These are phyloP conservation scores for Oryzias javanicus DNA, from an alignment of 2,113 vertebrate genomes.

Conservation along the genomic window DNA sequence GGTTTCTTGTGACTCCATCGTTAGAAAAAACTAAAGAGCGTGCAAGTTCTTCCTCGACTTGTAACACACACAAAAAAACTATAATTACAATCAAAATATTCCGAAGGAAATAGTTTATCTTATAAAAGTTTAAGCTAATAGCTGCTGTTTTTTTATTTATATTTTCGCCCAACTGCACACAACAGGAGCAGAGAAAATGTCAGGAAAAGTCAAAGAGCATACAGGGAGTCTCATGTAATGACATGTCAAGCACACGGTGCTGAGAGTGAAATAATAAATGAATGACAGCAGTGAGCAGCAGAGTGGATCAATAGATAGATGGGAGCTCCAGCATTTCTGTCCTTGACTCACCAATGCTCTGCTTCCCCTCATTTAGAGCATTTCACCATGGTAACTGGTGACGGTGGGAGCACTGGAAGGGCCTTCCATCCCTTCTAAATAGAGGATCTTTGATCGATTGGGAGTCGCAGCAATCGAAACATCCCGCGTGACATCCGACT, in stretches of 20 bases:
- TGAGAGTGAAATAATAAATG: neutral
- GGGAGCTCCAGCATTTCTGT: conserved; percentile 37
- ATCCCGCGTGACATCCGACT: conserved; percentile 19
- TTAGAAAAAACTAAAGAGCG: too few species aligned
- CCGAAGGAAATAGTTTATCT: too few species aligned
- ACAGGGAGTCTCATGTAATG: neutral
- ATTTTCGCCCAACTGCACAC: too few species aligned
- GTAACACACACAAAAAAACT: too few species aligned
- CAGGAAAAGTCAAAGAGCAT: neutral
- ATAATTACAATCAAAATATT: too few species aligned
- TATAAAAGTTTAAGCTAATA: too few species aligned
- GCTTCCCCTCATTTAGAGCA: conserved; percentile 35
- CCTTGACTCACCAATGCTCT: conserved; percentile 51
- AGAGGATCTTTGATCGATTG: conserved; percentile 7
- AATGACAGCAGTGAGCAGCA: conserved; percentile 15
- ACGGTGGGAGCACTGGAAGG: conserved; percentile 3
- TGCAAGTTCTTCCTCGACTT: too few species aligned
- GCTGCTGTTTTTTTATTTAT: too few species aligned
- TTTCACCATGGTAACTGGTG: conserved; percentile 65
- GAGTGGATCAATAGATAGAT: conserved; percentile 59
- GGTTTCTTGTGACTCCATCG: too few species aligned
- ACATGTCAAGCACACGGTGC: neutral
- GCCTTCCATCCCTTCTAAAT: neutral
- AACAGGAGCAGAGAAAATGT: too few species aligned
- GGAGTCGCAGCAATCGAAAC: neutral